Evolutionary conservation across 2,113 vertebrate species (phyloP).

Genomic region (Lethenteron camtschaticum): DNA sequence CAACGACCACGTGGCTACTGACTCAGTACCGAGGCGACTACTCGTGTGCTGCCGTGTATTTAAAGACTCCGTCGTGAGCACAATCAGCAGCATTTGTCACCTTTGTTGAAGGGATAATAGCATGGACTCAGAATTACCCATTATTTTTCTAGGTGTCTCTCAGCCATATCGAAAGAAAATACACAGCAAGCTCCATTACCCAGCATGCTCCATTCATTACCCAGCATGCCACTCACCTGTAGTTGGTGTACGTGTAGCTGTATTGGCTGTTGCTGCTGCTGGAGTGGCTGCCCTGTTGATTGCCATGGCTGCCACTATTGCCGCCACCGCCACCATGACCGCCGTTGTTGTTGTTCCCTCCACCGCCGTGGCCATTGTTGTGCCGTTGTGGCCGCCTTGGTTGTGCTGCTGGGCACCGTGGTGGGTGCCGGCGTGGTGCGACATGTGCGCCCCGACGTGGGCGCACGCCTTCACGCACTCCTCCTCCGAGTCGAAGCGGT

Average conservation of each 20-base stretch:
- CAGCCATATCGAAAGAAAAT: neutral
- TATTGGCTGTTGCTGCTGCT: neutral
- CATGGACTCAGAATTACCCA: neutral
- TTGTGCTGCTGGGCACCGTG: too few species aligned
- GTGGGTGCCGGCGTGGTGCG: too few species aligned
- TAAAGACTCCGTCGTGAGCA: neutral
- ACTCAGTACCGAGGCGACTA: too few species aligned
- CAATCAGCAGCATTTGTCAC: neutral
- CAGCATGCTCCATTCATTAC: neutral
- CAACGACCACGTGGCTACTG: too few species aligned
- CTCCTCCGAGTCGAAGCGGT: conserved; percentile 46
- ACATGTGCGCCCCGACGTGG: conserved; percentile 1
- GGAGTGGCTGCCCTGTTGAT: neutral
- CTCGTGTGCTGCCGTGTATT: too few species aligned
- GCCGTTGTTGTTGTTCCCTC: too few species aligned
- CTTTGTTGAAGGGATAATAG: neutral
- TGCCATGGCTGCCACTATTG: neutral
- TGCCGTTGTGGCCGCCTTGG: too few species aligned
- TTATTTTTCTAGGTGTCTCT: neutral
- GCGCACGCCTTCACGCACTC: conserved; percentile 34
- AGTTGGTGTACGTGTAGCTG: neutral
- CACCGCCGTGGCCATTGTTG: too few species aligned
- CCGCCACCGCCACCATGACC: neutral
- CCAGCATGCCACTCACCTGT: too few species aligned
- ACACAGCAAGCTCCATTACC: neutral